Evolutionary conservation across 2,113 vertebrate species (phyloP).

Genomic region (Dromas ardeola): DNA sequence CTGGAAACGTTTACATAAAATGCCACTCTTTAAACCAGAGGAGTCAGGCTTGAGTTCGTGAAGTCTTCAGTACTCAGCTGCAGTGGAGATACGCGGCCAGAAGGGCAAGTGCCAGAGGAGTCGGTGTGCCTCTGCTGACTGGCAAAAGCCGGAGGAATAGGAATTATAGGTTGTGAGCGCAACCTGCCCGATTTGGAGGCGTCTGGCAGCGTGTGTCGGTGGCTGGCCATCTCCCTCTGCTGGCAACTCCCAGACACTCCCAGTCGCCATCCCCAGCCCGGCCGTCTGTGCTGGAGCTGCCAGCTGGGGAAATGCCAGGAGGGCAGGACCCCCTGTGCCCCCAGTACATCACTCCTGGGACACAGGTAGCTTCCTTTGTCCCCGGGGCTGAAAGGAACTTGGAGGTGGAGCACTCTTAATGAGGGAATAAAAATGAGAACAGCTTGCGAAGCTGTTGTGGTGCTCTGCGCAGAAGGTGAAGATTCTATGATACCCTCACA

Average conservation of each 20-base stretch:
- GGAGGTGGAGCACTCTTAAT: neutral
- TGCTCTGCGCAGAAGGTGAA: neutral
- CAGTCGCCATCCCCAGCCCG: neutral
- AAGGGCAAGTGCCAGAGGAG: neutral
- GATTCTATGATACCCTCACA: rapidly evolving
- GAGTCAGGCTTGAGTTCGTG: neutral
- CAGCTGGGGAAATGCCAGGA: neutral
- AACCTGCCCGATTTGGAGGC: neutral
- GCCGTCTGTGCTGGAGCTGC: neutral
- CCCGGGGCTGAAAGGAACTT: neutral
- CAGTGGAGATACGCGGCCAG: neutral
- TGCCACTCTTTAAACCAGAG: neutral
- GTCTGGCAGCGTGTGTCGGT: neutral
- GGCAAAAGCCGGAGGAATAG: neutral
- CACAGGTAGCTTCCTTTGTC: neutral
- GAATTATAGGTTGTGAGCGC: neutral
- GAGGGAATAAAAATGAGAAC: neutral
- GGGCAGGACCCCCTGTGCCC: too few species aligned
- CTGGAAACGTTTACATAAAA: neutral
- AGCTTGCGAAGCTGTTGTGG: neutral
- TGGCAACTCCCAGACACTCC: neutral
- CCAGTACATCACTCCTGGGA: too few species aligned
- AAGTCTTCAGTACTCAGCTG: neutral
- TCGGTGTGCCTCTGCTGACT: neutral
- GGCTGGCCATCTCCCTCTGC: conserved; percentile 33